Base-by-base conservation (phyloP, 2,888 invertebrate species). In the Gryllus longicercus region DNA sequence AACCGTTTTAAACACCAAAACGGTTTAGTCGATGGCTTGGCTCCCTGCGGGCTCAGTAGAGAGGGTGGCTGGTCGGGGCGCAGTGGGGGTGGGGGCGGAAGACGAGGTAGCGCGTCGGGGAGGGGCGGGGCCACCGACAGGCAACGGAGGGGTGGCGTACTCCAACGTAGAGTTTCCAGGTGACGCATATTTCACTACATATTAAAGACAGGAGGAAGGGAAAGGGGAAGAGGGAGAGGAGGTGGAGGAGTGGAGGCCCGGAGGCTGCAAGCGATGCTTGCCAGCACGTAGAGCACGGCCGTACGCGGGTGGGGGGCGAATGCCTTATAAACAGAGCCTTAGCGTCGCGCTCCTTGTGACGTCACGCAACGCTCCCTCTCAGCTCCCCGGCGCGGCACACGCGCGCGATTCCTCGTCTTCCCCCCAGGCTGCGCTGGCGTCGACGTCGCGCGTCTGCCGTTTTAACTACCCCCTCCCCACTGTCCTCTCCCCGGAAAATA, bases 1-100 rank as follows among this genome's bases (percentile, higher is more conserved):
- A 63, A 63, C 63, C 63, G 63, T 63, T 63, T 63, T 63, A 63
- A 63, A 63, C 63, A 63, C 63, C 63, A n/a, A 63, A 63, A 63
- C 63, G 63, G 63, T 63, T 63, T 63, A 63, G 63, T 63, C 63
- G 63, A 63, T 63, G 63, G 63, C 63, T 4, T 12, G 63, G 11
- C n/a, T 63, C 63, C 63, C 63, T 63, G 63, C 63, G 63, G 63
- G 63, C 63, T 3, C n/a, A 14, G 16, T 18, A 2, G n/a, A n/a
- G n/a, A 12, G n/a, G 63, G 16, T 3, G 63, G 63, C 0, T 4
- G 63, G 63, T 8, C 14, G n/a, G 14, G 63, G 5, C 63, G 63
- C 14, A 14, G 14, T 0, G n/a, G 63, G 11, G 63, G n/a, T 2
- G 18, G 63, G 18, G 63, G n/a, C n/a, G n/a, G n/a, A n/a, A 2